Base-by-base conservation (phyloP, 2,797 vertebrate genomes). In the Ptychadena robeensis region DNA sequence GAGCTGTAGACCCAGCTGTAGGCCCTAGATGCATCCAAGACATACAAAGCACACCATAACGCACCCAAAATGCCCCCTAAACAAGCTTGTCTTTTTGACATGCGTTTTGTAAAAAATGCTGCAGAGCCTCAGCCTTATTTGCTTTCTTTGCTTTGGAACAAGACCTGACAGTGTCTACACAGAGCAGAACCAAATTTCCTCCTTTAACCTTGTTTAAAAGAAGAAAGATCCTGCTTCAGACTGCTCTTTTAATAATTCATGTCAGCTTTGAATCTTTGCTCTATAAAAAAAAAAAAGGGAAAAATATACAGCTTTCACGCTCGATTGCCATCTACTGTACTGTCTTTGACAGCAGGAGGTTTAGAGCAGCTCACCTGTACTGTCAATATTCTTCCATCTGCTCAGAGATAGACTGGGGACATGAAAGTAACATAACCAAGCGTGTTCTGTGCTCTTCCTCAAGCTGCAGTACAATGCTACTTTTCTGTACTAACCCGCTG, bases 401-500 rank as follows among this genome's bases (percentile, higher is more conserved):
- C 59, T 61, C 10, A 27, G n/a, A 12, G 25, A 28, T 27, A 25
- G n/a, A 28, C 27, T 28, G 1, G 11, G 28, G 28, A 61, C 59
- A 61, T 28, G n/a, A 61, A 61, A 61, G n/a, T 61, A 27, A 61
- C 59, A 61, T 12, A 61, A 25, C 27, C 27, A 27, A 61, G 8
- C 11, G 10, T 61, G 59, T 61, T 28, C 9, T 61, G 2, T 44
- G 15, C 34, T n/a, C 38, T 38, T 72, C 38, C 10, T 61, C 44
- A 8, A 40, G 44, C 9, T 25, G 18, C n/a, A 69, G 59, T 48
- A 70, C 53, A 80, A 85, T 75, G 37, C 63, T 34, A 65, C 57
- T 85, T 69, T 85, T 57, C 71, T 68, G 32, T 84, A 30, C 71
- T 70, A 63, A 70, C 15, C 70, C 65, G 71, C 72, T 71, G 48